These are phyloP conservation scores for Paradoxurus hermaphroditus DNA, from an alignment of 2,113 vertebrate species.

Conservation along the genomic window DNA sequence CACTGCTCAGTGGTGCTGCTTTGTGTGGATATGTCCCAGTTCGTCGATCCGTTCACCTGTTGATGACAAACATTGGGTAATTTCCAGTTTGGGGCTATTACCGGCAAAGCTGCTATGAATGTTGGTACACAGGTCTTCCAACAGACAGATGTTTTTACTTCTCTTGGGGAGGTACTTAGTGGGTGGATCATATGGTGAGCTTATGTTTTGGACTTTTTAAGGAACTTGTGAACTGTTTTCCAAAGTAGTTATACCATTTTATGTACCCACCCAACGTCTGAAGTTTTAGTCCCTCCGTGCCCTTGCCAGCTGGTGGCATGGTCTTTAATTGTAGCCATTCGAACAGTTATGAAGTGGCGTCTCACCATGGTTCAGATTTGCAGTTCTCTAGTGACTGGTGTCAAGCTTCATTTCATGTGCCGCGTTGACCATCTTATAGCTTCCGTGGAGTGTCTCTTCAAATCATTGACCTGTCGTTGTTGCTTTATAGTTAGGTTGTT, in stretches of 20 bases:
- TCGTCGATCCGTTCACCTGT: background rate
- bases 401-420: background rate
- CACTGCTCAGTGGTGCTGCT: background rate
- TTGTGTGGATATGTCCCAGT: background rate
- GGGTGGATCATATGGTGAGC: background rate
- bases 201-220: background rate
- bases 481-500: background rate
- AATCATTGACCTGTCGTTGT: background rate
- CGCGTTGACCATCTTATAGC: background rate
- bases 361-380: background rate
- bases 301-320: accelerated
- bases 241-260: background rate
- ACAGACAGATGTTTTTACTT: background rate
- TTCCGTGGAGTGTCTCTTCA: background rate
- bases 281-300: background rate
- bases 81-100: background rate
- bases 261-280: accelerated
- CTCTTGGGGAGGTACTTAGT: background rate
- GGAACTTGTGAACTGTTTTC: background rate
- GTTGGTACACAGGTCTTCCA: accelerated
- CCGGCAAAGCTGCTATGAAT: accelerated
- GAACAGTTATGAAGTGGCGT: background rate
- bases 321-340: background rate
- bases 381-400: background rate
- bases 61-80: accelerated